Evolutionary conservation across 64 coral and sea anemone genomes (phyloP).

Genomic region (Dendrophyllia cribrosa): DNA sequence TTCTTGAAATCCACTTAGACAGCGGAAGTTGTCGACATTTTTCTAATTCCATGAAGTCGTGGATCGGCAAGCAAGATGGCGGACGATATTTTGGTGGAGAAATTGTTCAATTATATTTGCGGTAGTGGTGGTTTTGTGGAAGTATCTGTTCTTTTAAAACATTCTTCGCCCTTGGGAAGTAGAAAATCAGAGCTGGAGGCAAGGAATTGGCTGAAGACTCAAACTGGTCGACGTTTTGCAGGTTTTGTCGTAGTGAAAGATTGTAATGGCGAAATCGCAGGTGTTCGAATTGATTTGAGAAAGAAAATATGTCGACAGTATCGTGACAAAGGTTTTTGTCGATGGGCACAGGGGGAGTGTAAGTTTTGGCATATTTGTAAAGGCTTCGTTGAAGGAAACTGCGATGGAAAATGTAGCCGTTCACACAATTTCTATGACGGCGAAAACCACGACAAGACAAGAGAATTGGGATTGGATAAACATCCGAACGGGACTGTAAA

Average conservation of each 20-base stretch:
- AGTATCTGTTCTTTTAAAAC: constrained; percentile 14
- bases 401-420: constrained; percentile 4
- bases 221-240: not conserved
- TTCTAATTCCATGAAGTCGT: not conserved
- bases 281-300: constrained; percentile 30
- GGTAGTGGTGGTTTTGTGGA: constrained; percentile 39
- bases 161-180: constrained; percentile 45
- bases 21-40: no score
- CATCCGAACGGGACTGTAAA: not conserved
- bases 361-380: constrained; percentile 65
- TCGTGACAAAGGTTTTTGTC: constrained; percentile 14
- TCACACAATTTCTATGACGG: constrained; percentile 58
- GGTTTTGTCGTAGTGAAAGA: constrained; percentile 18
- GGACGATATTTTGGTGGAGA: constrained; percentile 11
- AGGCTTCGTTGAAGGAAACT: constrained; percentile 41
- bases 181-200: not conserved
- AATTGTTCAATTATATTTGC: constrained; percentile 59
- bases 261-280: not conserved
- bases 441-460: constrained; percentile 31
- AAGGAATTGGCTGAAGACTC: not conserved
- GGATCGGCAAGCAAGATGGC: not conserved
- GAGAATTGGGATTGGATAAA: constrained; percentile 8
- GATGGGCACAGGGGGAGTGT: not conserved
- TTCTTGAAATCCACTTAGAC: not conserved
- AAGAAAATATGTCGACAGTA: constrained; percentile 47